A percentile compares a stretch with the other conserved stretches of the same genome.
phyloP scores from a whole-genome alignment of 2,888 invertebrate genomes.

The Nemotelus pantherinus region DNA sequence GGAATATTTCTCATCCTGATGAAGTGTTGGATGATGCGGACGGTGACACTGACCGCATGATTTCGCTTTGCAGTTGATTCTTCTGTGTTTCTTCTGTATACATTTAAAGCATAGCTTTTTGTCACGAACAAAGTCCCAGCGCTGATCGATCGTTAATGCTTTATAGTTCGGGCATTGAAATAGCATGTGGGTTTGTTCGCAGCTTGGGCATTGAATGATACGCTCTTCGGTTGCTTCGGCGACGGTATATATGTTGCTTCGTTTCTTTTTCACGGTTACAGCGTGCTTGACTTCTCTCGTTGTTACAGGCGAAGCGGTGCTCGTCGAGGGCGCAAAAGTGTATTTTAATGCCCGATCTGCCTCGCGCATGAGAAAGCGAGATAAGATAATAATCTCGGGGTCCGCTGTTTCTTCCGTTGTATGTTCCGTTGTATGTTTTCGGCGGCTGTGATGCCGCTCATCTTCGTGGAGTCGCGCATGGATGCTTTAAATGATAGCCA shows the following conservation, averaged over 20 bases:
- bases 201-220: conserved; percentile 6
- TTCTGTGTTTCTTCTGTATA: conserved; percentile 16
- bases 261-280: background rate
- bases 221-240: conserved; percentile 13
- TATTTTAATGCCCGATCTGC: conserved; percentile 8
- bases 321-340: conserved; percentile 6
- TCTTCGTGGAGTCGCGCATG: background rate
- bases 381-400: background rate
- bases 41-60: background rate
- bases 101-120: conserved; percentile 22
- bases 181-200: background rate
- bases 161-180: conserved; percentile 11
- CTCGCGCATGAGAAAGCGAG: conserved; percentile 3
- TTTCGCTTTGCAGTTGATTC: conserved; percentile 7
- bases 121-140: conserved; percentile 1
- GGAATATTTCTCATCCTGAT: background rate
- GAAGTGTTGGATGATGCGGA: conserved; percentile 11
- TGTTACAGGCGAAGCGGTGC: conserved; percentile 3
- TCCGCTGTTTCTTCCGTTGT: conserved; percentile 15
- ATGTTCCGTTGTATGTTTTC: background rate
- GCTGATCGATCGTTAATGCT: conserved; percentile 6
- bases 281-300: conserved; percentile 4
- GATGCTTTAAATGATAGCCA: background rate
- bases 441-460: background rate
- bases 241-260: conserved; percentile 6